These are phyloP conservation scores for Sialis lutaria DNA, from an alignment of 2,888 invertebrate species.

Conservation along the genomic window DNA sequence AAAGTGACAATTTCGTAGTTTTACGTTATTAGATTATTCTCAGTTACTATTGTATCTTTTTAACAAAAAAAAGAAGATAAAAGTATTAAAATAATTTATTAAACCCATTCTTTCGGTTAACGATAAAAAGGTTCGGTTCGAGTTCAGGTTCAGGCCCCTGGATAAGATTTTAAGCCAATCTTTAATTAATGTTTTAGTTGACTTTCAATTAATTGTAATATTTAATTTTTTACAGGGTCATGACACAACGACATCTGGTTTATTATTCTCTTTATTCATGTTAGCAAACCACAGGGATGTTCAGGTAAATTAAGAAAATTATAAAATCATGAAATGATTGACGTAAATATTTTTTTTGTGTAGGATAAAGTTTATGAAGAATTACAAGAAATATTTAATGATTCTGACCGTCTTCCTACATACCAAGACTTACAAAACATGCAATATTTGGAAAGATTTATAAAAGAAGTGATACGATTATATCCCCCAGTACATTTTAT, in stretches of 20 bases:
- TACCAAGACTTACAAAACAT: not conserved
- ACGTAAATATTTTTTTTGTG: not conserved
- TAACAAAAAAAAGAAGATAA: too few relatives aligned
- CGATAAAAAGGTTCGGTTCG: too few relatives aligned
- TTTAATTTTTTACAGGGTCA: constrained; percentile 14
- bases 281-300: constrained; percentile 27
- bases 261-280: constrained; percentile 26
- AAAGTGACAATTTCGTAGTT: too few relatives aligned
- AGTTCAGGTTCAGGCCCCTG: too few relatives aligned
- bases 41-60: too few relatives aligned
- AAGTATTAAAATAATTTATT: too few relatives aligned
- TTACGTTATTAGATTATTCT: too few relatives aligned
- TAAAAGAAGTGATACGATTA: constrained; percentile 2
- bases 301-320: constrained; percentile 11
- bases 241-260: constrained; percentile 30
- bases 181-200: too few relatives aligned
- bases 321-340: not conserved
- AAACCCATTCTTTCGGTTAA: too few relatives aligned
- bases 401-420: not conserved
- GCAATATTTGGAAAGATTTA: constrained; percentile 2
- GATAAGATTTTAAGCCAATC: too few relatives aligned
- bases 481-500: constrained; percentile 2
- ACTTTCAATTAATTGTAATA: not conserved
- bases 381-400: not conserved
- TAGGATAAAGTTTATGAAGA: constrained; percentile 1